Conservation (phyloP, 2,797 vertebrate species). For the Acrossocheilus wenchowensis region DNA sequence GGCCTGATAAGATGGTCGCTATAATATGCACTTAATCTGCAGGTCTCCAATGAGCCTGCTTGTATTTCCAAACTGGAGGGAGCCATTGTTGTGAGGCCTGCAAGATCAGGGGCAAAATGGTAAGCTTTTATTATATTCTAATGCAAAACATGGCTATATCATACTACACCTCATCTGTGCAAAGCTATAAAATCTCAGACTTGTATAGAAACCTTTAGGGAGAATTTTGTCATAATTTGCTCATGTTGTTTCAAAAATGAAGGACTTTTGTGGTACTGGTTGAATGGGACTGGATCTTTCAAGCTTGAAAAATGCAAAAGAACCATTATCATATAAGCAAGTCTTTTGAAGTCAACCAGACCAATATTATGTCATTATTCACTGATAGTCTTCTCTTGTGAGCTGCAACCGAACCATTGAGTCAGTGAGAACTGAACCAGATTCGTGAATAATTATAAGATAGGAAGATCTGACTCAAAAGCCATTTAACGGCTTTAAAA, state of each 20-base stretch:
- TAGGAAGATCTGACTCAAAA: neutral
- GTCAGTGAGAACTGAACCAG: neutral
- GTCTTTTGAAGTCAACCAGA: neutral
- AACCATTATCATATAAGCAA: neutral
- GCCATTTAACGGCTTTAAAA: neutral
- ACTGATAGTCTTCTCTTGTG: neutral
- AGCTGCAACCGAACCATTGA: neutral
- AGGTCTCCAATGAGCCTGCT: constrained; percentile 61
- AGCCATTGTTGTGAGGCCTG: constrained; percentile 61
- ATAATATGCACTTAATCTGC: constrained; percentile 67
- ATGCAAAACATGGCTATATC: constrained; percentile 54
- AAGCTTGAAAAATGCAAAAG: neutral
- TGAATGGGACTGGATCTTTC: neutral
- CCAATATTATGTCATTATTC: neutral
- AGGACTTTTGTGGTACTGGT: neutral
- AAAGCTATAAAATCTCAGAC: constrained; percentile 55
- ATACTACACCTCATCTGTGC: constrained; percentile 51
- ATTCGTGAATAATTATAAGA: neutral
- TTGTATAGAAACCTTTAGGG: constrained; percentile 46
- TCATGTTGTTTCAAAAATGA: neutral
- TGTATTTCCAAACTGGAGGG: constrained; percentile 61
- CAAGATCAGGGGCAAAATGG: constrained; percentile 57
- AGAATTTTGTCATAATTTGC: constrained; percentile 11
- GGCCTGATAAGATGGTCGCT: constrained; percentile 67
- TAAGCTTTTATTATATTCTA: constrained; percentile 57